phyloP scores from a whole-genome alignment of 2,888 invertebrate species.

The Drosophila atroscutellata region DNA sequence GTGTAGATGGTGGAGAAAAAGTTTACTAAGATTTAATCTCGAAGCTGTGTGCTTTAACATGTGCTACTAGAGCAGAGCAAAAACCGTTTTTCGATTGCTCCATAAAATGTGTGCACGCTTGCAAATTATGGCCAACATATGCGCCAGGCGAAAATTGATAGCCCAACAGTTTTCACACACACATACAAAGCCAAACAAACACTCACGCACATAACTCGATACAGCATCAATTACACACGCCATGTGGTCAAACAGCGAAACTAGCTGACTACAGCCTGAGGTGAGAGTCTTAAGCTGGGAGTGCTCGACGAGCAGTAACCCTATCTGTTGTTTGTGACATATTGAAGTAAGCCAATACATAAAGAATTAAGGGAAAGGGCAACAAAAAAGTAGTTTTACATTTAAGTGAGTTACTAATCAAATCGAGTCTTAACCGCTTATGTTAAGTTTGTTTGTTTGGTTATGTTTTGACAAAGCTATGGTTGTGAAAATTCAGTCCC shows the following conservation, averaged over 20 bases:
- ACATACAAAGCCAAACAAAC: constrained; percentile 2
- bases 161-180: constrained; percentile 20
- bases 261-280: neutral
- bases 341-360: too few relatives aligned
- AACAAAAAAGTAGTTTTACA: too few relatives aligned
- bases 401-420: neutral
- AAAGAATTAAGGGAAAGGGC: neutral
- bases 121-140: constrained; percentile 59
- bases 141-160: constrained; percentile 53
- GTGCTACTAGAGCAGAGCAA: constrained; percentile 20
- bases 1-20: neutral
- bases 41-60: constrained; percentile 18
- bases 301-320: neutral
- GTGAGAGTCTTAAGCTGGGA: neutral
- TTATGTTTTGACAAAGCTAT: neutral
- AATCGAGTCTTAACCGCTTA: neutral
- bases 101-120: constrained; percentile 47
- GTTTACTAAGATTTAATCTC: constrained; percentile 4
- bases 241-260: constrained; percentile 42
- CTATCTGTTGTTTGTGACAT: neutral
- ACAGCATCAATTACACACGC: constrained; percentile 62
- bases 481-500: neutral
- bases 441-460: neutral
- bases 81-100: constrained; percentile 29
- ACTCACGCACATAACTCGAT: constrained; percentile 36